These are phyloP conservation scores for Aphidius colemani DNA, from an alignment of 2,888 invertebrate genomes.

Conservation along the genomic window DNA sequence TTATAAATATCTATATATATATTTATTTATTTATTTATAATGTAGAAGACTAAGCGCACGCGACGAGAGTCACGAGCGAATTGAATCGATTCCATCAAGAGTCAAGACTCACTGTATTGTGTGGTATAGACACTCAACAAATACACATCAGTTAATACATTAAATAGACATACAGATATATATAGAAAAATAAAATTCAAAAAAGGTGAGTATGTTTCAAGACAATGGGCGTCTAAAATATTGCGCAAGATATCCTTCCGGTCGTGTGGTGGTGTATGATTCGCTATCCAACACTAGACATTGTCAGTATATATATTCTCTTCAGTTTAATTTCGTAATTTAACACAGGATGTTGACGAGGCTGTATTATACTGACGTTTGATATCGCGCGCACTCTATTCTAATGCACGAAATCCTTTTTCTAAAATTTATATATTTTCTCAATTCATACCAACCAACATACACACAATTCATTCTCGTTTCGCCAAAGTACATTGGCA, in stretches of 20 bases:
- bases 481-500: too few species aligned
- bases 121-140: too few species aligned
- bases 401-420: slow-evolving; percentile 16
- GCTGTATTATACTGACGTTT: slow-evolving; percentile 44
- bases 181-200: slow-evolving; percentile 1
- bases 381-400: slow-evolving; percentile 7
- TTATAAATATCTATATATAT: too few species aligned
- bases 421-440: too few species aligned
- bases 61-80: slow-evolving; percentile 26
- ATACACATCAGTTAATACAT: too few species aligned
- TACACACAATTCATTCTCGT: not conserved
- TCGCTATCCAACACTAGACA: slow-evolving; percentile 18
- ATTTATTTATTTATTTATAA: not conserved
- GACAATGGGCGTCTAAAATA: slow-evolving; percentile 49
- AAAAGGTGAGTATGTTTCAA: slow-evolving; percentile 39
- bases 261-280: slow-evolving; percentile 36
- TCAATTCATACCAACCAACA: not conserved
- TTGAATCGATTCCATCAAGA: slow-evolving; percentile 20
- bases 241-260: slow-evolving; percentile 56
- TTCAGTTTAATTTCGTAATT: slow-evolving; percentile 41
- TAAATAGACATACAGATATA: not conserved
- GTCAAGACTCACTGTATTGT: not conserved
- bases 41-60: slow-evolving; percentile 17
- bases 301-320: slow-evolving; percentile 34
- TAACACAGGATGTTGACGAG: slow-evolving; percentile 57